Evolutionary conservation across 2,888 invertebrate genomes (phyloP).

Genomic region (Apantesis nais): DNA sequence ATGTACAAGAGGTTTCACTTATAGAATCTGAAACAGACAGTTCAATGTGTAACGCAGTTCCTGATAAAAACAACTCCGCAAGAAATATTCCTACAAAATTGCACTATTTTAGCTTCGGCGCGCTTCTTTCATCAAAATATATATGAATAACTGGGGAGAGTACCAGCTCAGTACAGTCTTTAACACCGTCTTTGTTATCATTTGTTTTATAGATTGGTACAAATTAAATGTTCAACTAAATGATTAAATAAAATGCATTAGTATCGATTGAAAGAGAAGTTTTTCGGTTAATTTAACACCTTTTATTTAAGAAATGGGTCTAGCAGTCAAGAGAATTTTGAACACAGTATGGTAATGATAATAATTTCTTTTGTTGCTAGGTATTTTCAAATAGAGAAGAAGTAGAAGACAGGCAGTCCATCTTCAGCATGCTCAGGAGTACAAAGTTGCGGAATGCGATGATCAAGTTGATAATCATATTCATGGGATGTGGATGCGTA

Average conservation of each 20-base stretch:
- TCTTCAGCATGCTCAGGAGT: slow-evolving; percentile 16
- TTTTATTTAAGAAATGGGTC: background rate
- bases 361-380: background rate
- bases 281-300: background rate
- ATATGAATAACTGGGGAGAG: background rate
- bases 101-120: background rate
- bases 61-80: background rate
- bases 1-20: too few relatives aligned
- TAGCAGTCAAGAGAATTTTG: background rate
- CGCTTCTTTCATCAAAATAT: background rate
- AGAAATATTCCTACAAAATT: background rate
- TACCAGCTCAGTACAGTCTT: background rate
- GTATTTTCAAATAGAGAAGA: slow-evolving; percentile 16
- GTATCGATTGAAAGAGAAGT: background rate
- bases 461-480: slow-evolving; percentile 44
- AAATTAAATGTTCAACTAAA: background rate
- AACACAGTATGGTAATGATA: background rate
- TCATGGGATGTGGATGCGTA: slow-evolving; percentile 57
- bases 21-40: background rate
- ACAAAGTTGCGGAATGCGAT: slow-evolving; percentile 12
- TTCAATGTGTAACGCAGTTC: background rate
- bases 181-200: background rate
- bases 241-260: too few relatives aligned
- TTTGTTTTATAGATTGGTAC: background rate
- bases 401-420: slow-evolving; percentile 10